Base-by-base conservation (phyloP, 2,797 vertebrate genomes). In the Tapera naevia region DNA sequence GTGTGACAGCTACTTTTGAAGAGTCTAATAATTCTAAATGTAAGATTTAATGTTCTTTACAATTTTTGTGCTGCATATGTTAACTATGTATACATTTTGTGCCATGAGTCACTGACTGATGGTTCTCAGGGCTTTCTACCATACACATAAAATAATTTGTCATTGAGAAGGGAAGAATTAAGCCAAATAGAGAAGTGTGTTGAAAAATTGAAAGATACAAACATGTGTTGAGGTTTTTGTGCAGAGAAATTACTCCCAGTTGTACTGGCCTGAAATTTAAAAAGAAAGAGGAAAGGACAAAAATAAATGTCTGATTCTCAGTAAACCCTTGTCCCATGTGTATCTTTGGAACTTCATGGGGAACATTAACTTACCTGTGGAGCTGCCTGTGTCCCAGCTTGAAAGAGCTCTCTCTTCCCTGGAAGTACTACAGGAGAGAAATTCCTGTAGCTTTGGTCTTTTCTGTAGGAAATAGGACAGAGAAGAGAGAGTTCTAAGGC, bases 21-120 rank as follows among this genome's bases (percentile, higher is more conserved):
- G 43, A 89, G 24, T 80, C 54, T 78, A 74, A 89, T 89, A 86
- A 81, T 93, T 85, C 60, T 70, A 62, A 91, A 81, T 51, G 32
- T 61, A 81, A 86, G 73, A 46, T 75, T 91, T 89, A 69, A 69
- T 81, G 28, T 35, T 89, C 75, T 89, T 85, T 88, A 51, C 27
- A 6, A 3, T 86, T 43, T 81, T 81, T 60, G 39, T 35, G 78
- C 41, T 91, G 45, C 5, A 8, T 89, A 11, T 83, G 48, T 72
- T 87, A 88, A 72, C 32, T 43, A 7, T 35, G 23, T 18, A 15
- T 45, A 6, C 75, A 41, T 66, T 48, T 72, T 53, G 54, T 56
- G 35, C 43, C 71, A 13, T 89, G 65, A 51, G 10, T 51, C 67
- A 66, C 37, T 85, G 80, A 66, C 7, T 78, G 79, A 18, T 79